Conservation (phyloP, 2,113 vertebrate species). For the Bubalus kerabau region DNA sequence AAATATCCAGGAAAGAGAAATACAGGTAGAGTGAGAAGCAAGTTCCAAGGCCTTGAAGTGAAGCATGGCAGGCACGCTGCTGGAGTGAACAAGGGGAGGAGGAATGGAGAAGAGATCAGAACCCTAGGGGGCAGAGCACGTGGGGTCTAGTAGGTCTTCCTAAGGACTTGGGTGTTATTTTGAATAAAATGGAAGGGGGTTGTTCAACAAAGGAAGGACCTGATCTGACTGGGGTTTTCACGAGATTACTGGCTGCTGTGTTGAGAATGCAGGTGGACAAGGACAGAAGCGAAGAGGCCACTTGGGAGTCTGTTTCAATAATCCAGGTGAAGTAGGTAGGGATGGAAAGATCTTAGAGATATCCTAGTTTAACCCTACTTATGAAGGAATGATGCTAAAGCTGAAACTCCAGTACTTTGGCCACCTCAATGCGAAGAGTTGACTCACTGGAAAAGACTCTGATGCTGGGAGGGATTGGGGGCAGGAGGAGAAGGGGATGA, state of each 20-base stretch:
- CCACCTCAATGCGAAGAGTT: no score
- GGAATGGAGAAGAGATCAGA: background rate
- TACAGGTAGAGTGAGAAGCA: background rate
- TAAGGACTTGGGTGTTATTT: background rate
- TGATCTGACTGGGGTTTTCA: background rate
- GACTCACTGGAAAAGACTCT: no score
- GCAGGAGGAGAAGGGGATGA: no score
- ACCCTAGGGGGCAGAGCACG: background rate
- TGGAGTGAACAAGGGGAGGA: background rate
- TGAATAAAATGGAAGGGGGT: background rate
- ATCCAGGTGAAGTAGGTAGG: background rate
- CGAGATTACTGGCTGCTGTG: background rate
- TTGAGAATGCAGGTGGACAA: background rate
- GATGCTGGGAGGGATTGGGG: no score
- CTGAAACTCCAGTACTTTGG: no score
- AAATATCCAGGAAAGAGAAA: background rate
- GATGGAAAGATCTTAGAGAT: no score
- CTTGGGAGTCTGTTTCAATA: background rate
- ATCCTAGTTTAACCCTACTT: no score
- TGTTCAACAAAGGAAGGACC: background rate
- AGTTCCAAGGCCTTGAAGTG: background rate
- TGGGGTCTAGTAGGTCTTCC: background rate
- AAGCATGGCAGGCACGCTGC: background rate
- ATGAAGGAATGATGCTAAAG: no score
- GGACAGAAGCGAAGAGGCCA: background rate